Conservation (phyloP, 2,888 invertebrate genomes). For the Drosophila mimetica region DNA sequence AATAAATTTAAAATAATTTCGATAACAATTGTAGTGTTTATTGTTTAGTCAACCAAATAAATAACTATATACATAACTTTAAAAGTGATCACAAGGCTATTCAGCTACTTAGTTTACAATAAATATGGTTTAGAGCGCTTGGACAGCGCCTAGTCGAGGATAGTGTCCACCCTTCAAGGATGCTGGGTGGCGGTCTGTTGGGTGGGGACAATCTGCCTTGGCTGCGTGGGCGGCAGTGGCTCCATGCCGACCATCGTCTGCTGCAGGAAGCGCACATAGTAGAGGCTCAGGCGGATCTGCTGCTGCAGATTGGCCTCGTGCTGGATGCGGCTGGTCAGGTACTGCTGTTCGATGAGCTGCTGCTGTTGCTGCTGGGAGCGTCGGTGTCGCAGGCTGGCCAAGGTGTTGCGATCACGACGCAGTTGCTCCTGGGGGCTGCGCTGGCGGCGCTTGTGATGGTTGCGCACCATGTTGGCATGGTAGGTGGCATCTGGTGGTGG, state of each 20-base stretch:
- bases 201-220: conserved; percentile 9
- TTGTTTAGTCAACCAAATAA: conserved; percentile 47
- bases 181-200: conserved; percentile 26
- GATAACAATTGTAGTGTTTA: conserved; percentile 46
- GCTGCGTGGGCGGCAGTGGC: conserved; percentile 31
- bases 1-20: background rate
- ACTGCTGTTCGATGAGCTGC: conserved; percentile 59
- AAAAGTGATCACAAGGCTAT: conserved; percentile 53
- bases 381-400: conserved; percentile 63
- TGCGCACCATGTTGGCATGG: conserved; percentile 70
- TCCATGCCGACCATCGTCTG: conserved; percentile 46
- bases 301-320: conserved; percentile 56
- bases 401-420: conserved; percentile 71
- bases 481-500: conserved; percentile 29
- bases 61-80: conserved; percentile 39
- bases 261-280: conserved; percentile 62
- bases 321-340: conserved; percentile 49
- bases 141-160: conserved; percentile 2
- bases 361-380: conserved; percentile 66
- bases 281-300: conserved; percentile 61
- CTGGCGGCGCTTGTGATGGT: conserved; percentile 47
- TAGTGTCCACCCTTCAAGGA: conserved; percentile 16
- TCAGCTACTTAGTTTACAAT: background rate
- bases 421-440: conserved; percentile 67
- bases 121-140: conserved; percentile 1